Base-by-base conservation (phyloP, 2,888 invertebrate genomes). In the Parascotia fuliginaria region DNA sequence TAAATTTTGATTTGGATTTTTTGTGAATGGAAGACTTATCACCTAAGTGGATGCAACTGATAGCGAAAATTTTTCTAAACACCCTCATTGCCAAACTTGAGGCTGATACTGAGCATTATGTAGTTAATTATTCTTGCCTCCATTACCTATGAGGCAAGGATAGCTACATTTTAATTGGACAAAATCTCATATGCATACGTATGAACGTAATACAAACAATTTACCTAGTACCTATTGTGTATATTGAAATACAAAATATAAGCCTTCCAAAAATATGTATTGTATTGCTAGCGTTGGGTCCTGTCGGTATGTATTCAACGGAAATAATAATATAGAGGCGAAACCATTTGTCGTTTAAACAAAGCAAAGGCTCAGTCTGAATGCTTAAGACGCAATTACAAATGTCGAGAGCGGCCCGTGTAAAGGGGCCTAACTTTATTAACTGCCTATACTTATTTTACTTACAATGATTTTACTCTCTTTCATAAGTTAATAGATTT, bases 261-360 rank as follows among this genome's bases (percentile, higher is more conserved):
- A 65, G 49, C 59, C 42, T 61, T 68, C 70, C 63, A 75, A 75
- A 75, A 76, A 76, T 74, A 73, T 67, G 65, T 75, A 75, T 75
- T 80, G 71, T 75, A 47, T 73, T 66, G 68, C 51, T 48, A 48
- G 44, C 46, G 54, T 47, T 49, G 55, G 57, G 47, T 57, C 55
- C 61, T 60, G 55, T 53, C 46, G 75, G 73, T 77, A 77, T 83
- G 79, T 80, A 83, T 79, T 77, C 71, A 73, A 68, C 70, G 77
- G 72, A 76, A 80, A 81, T 82, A 81, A 84, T 83, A 83, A 82
- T 79, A 78, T 76, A 77, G 77, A 73, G 76, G 74, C 70, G 70
- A 70, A 68, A 73, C 68, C 68, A 55, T 67, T 45, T 51, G 58
- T 44, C 53, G 46, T 72, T 75, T 76, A 75, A 83, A 85, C 82